Evolutionary conservation across 2,888 invertebrate species (phyloP).

Genomic region (Shargacucullia verbasci): DNA sequence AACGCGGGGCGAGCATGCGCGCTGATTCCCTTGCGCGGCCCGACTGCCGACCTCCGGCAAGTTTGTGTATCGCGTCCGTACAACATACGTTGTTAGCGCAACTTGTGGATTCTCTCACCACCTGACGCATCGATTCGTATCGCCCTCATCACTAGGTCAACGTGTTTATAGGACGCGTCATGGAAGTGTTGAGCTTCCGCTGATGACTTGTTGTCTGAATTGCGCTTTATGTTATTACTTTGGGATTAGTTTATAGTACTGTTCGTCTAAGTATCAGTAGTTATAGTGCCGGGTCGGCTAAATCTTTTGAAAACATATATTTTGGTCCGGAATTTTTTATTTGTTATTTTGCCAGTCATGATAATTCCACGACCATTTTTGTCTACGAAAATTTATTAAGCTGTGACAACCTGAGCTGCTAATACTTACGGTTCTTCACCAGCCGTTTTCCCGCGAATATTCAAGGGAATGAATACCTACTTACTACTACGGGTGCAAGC

Average conservation of each 20-base stretch:
- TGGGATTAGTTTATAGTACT: too few species aligned
- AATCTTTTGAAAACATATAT: too few species aligned
- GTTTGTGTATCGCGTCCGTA: conserved; percentile 44
- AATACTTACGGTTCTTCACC: too few species aligned
- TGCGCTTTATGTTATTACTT: neutral
- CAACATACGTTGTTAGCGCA: conserved; percentile 33
- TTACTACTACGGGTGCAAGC: too few species aligned
- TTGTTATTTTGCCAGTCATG: too few species aligned
- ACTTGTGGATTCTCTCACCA: conserved; percentile 66
- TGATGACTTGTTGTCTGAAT: neutral
- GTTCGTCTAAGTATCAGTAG: neutral
- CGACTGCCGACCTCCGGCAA: conserved; percentile 56
- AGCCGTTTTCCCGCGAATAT: too few species aligned
- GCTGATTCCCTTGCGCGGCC: conserved; percentile 61
- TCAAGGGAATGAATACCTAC: too few species aligned
- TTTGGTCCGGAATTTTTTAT: too few species aligned
- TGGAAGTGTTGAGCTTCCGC: conserved; percentile 16
- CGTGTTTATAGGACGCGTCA: conserved; percentile 60
- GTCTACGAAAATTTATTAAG: too few species aligned
- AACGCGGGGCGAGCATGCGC: conserved; percentile 76
- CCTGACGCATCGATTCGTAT: conserved; percentile 78
- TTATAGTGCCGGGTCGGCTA: neutral
- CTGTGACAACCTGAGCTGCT: too few species aligned
- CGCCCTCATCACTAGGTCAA: conserved; percentile 74
- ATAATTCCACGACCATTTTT: too few species aligned